Base-by-base conservation (phyloP, 2,113 vertebrate genomes). In the Emberiza fucata region DNA sequence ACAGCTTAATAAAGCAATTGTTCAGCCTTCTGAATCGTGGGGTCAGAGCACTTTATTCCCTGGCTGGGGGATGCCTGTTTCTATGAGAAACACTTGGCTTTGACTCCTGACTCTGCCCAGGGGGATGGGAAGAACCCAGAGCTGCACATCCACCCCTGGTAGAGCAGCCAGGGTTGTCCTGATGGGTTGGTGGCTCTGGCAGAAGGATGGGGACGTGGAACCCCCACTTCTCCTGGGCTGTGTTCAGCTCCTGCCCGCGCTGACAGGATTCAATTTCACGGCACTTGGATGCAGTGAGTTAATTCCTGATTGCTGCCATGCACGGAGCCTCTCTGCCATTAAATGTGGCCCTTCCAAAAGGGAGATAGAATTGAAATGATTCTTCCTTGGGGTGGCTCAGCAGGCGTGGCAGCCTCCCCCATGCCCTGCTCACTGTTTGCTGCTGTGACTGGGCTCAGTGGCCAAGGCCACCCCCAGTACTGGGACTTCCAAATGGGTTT, bases 211-310 rank as follows among this genome's bases (percentile, higher is more conserved):
- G 31, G 35, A 37, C 0, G 1, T 8, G 29, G 8, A n/a, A 22
- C 7, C 7, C 27, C 40, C 51, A 35, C 21, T 40, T n/a, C 47
- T 24, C 29, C 70, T 40, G 87, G 1, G 1, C 24, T 1, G 8
- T n/a, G 79, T 35, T 82, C 70, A 89, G 61, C 86, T 75, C 37
- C 69, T 21, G n/a, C 44, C 70, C 0, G 1, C 11, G 2, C n/a
- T 82, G 88, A 69, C 85, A 61, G 89, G 94, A 94, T 95, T 70
- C 86, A 95, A 92, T 97, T 96, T 96, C 97, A 97, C 54, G 65
- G 84, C 88, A 17, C 19, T 93, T 64, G 91, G 92, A 84, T 23
- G 92, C 79, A 56, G 82, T 44, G 94, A 92, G 76, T 86, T 92
- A 94, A 95, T 86, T 70, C 81, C 61, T 3, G 25, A 71, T 19